Evolutionary conservation across 2,113 vertebrate genomes (phyloP), one percentile per base, ranked within the genome.

Genomic region (Podilymbus podiceps): DNA sequence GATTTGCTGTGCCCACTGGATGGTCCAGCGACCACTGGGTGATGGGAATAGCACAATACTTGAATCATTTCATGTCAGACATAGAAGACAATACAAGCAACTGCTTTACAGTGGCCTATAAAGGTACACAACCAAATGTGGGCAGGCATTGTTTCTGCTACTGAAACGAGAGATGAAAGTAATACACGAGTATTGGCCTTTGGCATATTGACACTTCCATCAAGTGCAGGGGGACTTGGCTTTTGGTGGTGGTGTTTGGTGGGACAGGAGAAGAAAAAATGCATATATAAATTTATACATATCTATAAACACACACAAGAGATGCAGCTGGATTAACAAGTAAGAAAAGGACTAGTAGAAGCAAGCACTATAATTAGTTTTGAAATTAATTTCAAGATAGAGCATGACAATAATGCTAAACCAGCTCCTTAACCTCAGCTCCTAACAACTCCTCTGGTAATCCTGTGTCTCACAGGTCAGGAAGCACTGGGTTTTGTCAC

Each of bases 111-210:
- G 68, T n/a, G n/a, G 30, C 60, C 60, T 89, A 52, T 63, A 88
- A 90, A 77, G 47, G 64, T 78, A 74, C 92, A 95, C 71, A 95
- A 97, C 88, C 91, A 95, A 95, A 96, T 64, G 82, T 60, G 80
- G 78, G 91, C 71, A 82, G 28, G 66, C 95, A 80, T 82, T 97
- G 93, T 88, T 98, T 97, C 97, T 97, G 95, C 88, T 96, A 6
- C 73, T 94, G 78, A 96, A 95, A 97, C 85, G 63, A 94, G 82
- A 93, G 73, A 76, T 56, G 58, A 59, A 73, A 95, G 80, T 50
- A 81, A 90, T 75, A 69, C 63, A 69, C 89, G 94, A 84, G 93
- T 95, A 95, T 76, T 75, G 82, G 55, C 76, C 60, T 93, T 96
- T 93, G 42, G 76, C 85, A 97, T 93, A 93, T 75, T 92, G 88